Percentiles rank a stretch among this genome's conserved stretches.
Evolutionary conservation across 2,113 vertebrate species (phyloP).

Genomic region (Okapia johnstoni): DNA sequence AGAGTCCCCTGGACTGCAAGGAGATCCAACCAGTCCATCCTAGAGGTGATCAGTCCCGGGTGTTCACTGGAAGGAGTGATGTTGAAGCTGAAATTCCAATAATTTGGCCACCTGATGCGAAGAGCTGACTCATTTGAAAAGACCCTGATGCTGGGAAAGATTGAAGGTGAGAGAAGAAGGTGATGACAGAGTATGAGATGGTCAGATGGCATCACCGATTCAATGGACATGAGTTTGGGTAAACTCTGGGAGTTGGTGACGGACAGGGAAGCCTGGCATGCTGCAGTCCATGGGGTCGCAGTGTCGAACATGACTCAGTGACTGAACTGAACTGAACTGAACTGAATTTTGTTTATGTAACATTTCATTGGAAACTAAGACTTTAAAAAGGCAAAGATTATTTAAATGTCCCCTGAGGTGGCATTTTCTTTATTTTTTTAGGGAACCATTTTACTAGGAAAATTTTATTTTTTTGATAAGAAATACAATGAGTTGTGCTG

Average conservation of each 20-base stretch:
- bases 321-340: not conserved
- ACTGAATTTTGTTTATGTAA: not conserved
- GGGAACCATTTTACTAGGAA: not conserved
- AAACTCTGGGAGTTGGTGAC: not conserved
- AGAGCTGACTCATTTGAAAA: not conserved
- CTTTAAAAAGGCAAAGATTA: not conserved
- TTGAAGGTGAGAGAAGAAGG: not conserved
- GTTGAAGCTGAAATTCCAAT: not conserved
- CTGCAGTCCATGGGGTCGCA: not conserved
- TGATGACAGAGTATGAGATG: not conserved
- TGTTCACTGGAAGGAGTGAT: not conserved
- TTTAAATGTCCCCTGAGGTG: not conserved
- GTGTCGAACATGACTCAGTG: not conserved
- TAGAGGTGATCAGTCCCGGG: not conserved
- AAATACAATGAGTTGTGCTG: not conserved
- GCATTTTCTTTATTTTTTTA: not conserved
- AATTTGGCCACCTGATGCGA: accelerated
- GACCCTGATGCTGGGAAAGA: accelerated
- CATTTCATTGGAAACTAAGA: not conserved
- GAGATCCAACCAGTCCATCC: not conserved
- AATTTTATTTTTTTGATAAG: not conserved
- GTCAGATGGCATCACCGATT: not conserved
- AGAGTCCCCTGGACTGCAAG: not conserved
- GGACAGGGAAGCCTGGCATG: not conserved
- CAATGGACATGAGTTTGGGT: not conserved